Evolutionary conservation across 92 coral and sea anemone genomes (phyloP).

Genomic region (Bergia puertoricense): DNA sequence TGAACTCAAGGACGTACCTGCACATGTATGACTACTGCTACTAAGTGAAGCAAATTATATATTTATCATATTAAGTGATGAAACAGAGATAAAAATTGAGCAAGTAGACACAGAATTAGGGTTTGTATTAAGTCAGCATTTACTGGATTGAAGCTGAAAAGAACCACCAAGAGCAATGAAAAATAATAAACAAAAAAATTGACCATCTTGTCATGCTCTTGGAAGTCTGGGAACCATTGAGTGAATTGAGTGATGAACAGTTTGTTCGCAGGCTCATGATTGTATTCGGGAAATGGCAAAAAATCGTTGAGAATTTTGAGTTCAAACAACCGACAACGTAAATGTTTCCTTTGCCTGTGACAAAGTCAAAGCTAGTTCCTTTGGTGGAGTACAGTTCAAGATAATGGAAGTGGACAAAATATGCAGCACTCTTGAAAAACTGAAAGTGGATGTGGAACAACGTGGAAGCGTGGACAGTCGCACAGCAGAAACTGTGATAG

Average conservation of each 20-base stretch:
- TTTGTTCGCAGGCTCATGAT: conserved; percentile 16
- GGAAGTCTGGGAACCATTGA: too few species aligned
- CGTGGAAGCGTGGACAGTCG: conserved; percentile 36
- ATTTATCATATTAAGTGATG: too few species aligned
- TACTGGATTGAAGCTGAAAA: too few species aligned
- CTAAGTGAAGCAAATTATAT: too few species aligned
- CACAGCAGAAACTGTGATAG: conserved; percentile 32
- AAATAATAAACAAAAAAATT: too few species aligned
- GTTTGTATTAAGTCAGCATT: too few species aligned
- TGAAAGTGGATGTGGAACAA: conserved; percentile 31
- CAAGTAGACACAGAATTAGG: too few species aligned
- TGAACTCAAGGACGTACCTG: too few species aligned
- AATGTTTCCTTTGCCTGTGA: not conserved
- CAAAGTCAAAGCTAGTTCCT: not conserved
- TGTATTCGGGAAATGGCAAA: not conserved
- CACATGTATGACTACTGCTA: too few species aligned
- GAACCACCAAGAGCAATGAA: too few species aligned
- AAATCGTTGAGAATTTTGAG: not conserved
- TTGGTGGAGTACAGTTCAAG: not conserved
- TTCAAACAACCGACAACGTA: not conserved
- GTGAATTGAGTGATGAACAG: not conserved
- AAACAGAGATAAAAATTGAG: too few species aligned
- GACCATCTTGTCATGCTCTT: too few species aligned
- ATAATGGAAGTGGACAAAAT: conserved; percentile 37
- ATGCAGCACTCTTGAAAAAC: conserved; percentile 33